Evolutionary conservation across 2,888 invertebrate species (phyloP).

Genomic region (Allolobophora icterica): DNA sequence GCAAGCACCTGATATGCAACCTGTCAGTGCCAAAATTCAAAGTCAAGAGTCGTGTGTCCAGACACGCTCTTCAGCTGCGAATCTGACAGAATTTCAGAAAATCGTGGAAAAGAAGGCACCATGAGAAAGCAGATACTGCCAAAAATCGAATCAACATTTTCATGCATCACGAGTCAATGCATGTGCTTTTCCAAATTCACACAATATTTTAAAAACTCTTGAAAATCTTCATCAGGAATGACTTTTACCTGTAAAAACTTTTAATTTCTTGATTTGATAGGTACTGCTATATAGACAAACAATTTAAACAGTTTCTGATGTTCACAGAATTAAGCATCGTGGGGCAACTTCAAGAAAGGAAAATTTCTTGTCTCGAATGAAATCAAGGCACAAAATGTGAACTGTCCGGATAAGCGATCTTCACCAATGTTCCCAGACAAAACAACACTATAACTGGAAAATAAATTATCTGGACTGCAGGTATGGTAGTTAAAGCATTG

Average conservation of each 20-base stretch:
- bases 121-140: constrained; percentile 1
- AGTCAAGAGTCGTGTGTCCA: neutral
- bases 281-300: neutral
- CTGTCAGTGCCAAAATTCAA: neutral
- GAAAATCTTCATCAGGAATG: constrained; percentile 17
- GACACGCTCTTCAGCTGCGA: neutral
- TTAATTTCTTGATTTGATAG: neutral
- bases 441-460: neutral
- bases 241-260: neutral
- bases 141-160: neutral
- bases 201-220: neutral
- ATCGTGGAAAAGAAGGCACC: neutral
- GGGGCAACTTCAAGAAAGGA: neutral
- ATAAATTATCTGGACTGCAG: constrained; percentile 26
- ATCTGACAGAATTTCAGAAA: neutral
- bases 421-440: neutral
- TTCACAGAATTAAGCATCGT: neutral
- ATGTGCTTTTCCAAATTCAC: neutral
- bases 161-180: neutral
- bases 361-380: neutral
- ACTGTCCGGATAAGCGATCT: neutral
- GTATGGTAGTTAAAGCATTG: neutral
- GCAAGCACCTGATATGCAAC: neutral
- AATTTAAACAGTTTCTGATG: neutral
- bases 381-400: constrained; percentile 28